A percentile compares a stretch with the other conserved stretches of the same genome.
These are phyloP conservation scores for Phalacrocorax carbo DNA, from an alignment of 2,113 vertebrate species.

Conservation along the genomic window DNA sequence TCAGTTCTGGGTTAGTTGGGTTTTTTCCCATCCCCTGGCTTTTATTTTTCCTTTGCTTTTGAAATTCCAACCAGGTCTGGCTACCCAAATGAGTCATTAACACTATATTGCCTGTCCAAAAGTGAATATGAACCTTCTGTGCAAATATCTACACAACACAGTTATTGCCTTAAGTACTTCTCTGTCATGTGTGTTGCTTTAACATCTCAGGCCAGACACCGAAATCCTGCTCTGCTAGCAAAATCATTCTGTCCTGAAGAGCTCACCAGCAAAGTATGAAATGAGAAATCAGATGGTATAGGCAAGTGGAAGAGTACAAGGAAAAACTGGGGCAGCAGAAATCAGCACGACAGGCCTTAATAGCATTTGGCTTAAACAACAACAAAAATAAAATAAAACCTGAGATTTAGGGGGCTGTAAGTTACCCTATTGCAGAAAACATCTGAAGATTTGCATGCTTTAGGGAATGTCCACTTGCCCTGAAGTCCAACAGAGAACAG, in stretches of 20 bases:
- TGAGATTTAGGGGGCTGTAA: background rate
- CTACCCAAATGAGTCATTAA: background rate
- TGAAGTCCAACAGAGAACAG: background rate
- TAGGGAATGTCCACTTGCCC: background rate
- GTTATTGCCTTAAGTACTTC: background rate
- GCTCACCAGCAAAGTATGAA: background rate
- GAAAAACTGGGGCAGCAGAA: rapidly evolving
- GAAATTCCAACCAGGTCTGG: background rate
- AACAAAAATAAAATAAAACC: background rate
- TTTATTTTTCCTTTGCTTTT: background rate
- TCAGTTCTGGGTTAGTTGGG: background rate
- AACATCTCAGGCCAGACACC: background rate
- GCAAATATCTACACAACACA: background rate
- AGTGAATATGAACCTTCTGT: background rate
- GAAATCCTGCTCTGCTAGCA: background rate
- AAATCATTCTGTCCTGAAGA: background rate
- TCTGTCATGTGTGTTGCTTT: background rate
- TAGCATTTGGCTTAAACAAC: background rate
- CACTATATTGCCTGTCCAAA: background rate
- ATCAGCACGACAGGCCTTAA: background rate
- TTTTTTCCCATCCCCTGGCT: background rate
- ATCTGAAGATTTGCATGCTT: background rate
- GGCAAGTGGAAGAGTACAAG: background rate
- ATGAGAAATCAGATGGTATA: background rate
- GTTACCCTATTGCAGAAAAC: background rate